These are phyloP conservation scores for Gopherus evgoodei DNA, from an alignment of 2,113 vertebrate genomes.

Conservation along the genomic window DNA sequence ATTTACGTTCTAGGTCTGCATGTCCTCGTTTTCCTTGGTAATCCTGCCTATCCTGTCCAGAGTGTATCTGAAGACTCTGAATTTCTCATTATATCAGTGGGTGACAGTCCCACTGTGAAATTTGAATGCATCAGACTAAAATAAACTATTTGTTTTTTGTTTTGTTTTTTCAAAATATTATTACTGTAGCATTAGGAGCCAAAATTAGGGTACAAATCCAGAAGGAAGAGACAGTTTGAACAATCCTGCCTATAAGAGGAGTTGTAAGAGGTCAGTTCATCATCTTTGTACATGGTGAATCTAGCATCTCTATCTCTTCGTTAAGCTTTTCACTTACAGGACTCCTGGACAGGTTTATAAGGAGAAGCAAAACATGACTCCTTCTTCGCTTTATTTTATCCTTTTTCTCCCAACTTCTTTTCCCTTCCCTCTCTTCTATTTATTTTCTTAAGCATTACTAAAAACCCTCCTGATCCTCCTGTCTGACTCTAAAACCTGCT, in stretches of 20 bases:
- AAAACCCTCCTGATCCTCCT: not conserved
- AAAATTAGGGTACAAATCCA: accelerated
- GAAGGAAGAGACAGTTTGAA: not conserved
- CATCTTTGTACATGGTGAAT: too few relatives aligned
- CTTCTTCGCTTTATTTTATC: not conserved
- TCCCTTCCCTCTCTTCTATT: not conserved
- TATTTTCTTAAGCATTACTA: not conserved
- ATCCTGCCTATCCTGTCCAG: accelerated
- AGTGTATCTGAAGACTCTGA: accelerated
- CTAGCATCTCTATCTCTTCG: accelerated
- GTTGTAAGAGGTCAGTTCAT: accelerated
- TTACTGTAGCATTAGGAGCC: accelerated
- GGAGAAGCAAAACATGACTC: not conserved
- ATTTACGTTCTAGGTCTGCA: accelerated
- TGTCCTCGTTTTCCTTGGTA: not conserved
- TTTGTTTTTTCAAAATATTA: not conserved
- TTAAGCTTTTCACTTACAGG: not conserved
- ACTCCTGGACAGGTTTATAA: not conserved
- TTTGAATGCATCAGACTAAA: not conserved
- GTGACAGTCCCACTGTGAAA: not conserved
- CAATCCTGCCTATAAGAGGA: accelerated
- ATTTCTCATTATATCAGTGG: accelerated
- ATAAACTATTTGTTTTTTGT: not conserved
- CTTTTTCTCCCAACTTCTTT: not conserved
- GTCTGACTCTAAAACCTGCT: not conserved